Base-by-base conservation (phyloP, 2,888 invertebrate genomes). In the Tenthredo distinguenda region DNA sequence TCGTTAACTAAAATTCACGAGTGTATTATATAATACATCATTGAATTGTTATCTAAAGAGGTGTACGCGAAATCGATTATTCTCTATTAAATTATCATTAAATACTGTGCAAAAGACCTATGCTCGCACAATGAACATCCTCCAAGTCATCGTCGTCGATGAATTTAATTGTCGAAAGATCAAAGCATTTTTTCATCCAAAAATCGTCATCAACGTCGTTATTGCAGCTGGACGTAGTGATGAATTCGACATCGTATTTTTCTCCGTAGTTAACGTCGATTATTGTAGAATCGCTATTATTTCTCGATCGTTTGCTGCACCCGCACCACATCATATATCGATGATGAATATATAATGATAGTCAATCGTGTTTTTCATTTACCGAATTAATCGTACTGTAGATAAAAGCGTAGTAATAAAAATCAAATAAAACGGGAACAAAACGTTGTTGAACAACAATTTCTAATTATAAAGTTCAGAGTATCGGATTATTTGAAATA, bases 131-230 rank as follows among this genome's bases (percentile, higher is more conserved):
- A 68, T 47, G 68, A 68, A 83, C 83, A n/a, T 83, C 71, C 6
- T 83, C 83, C 18, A 34, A 84, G 34, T 92, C 92, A 84, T 93
- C 93, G 81, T 93, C 93, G 88, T 93, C 93, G 86, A 93, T 93
- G 85, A 90, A 93, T 88, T 90, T 92, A 87, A 93, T 91, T 65
- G 88, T 87, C 34, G 92, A 91, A 34, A 93, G 87, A 88, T 93
- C 92, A 85, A 93, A 93, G 86, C 91, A 90, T 83, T 83, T 65
- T 50, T 83, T 68, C 65, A 68, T 47, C 31, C 50, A 31, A 43
- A 37, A 47, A 65, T 83, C 83, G 21, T 65, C 68, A 18, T 83
- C 58, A 21, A 31, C 62, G 5, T 81, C 34, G n/a, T 37, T 37
- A 15, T 62, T 34, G 40, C 58, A 26, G 81, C 50, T 40, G 1